Evolutionary conservation across 2,888 invertebrate species (phyloP), one percentile per base, ranked within the genome.

Genomic region (Diloba caeruleocephala): DNA sequence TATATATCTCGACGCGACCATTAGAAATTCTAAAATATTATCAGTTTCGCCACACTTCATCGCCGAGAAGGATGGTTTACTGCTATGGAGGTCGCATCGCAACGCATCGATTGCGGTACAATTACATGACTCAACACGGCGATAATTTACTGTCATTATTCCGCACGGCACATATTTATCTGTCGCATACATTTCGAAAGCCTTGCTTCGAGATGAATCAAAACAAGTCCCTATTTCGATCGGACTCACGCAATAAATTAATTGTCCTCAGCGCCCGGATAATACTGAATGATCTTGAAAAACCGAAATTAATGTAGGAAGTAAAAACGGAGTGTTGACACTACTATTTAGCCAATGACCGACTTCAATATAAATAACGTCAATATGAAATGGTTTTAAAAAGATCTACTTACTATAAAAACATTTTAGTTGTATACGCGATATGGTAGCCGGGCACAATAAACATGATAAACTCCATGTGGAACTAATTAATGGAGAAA

Each of bases 101-200:
- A 77, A 79, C 71, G 77, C 74, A 75, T 78, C 79, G 82, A 87
- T 82, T 75, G 79, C 69, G 69, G 63, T 74, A 81, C 82, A 84
- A 89, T 87, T 85, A 85, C 85, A 81, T 73, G 84, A 84, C 78
- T 80, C 71, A 57, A 74, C 67, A 71, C 76, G 56, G 77, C 74
- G 84, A 89, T 88, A 84, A 89, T 87, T 89, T 79, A 79, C 80
- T 72, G 65, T 84, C 83, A 88, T 88, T 89, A 89, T 81, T 79
- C 66, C 66, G 42, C 65, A 57, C 66, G 46, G 72, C 68, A 74
- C 73, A 76, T 73, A 76, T 79, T 70, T 80, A 72, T 79, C 60
- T 75, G 76, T 76, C 75, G 75, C 72, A 64, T 72, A 72, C 61
- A 63, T 78, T 78, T 77, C 66, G 72, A 78, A 76, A 78, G 74